phyloP scores from a whole-genome alignment of 2,113 vertebrate genomes.

The Leptodactylus fuscus region DNA sequence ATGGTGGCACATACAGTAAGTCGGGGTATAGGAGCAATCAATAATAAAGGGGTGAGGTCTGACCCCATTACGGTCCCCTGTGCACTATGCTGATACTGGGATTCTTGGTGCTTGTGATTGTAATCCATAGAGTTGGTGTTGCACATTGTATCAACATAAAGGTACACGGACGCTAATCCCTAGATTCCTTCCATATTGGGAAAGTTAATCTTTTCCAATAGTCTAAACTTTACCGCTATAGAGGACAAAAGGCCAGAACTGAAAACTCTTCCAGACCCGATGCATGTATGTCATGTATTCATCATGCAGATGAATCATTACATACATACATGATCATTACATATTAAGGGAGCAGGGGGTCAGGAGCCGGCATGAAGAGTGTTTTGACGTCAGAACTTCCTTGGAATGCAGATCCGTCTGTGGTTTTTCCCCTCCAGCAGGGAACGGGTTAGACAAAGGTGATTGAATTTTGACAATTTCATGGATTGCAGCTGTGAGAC shows the following conservation, averaged over 20 bases:
- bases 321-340: no score
- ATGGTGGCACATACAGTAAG: neutral
- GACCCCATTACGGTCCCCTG: neutral
- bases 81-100: neutral
- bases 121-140: neutral
- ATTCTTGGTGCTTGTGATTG: neutral
- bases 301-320: no score
- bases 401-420: constrained; percentile 4
- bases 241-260: neutral
- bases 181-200: neutral
- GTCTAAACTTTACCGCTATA: neutral
- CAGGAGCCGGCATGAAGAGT: neutral
- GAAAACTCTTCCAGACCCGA: neutral
- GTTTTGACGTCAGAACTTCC: constrained; percentile 4
- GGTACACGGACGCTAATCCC: no score
- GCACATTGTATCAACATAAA: neutral
- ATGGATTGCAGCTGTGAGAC: constrained; percentile 22
- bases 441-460: constrained; percentile 20
- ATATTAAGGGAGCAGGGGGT: neutral
- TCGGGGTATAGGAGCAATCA: neutral
- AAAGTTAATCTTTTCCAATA: neutral
- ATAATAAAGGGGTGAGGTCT: neutral
- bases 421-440: constrained; percentile 28
- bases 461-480: constrained; percentile 19
- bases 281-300: no score